These are phyloP conservation scores for Ceryle rudis DNA, from an alignment of 2,797 vertebrate genomes.

Conservation along the genomic window DNA sequence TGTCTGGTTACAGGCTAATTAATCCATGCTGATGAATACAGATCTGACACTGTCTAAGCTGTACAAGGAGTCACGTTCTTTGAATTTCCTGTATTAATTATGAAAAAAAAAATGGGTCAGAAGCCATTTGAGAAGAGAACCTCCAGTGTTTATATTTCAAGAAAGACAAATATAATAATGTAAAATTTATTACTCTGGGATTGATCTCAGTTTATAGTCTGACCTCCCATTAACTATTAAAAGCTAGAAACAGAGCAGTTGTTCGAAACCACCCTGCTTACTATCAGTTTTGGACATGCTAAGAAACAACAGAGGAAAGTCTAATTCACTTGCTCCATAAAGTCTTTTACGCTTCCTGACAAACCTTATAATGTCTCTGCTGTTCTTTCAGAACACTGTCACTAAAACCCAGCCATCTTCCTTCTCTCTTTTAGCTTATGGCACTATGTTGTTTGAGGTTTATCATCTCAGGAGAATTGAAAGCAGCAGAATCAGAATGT, in stretches of 20 bases:
- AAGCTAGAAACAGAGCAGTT: not conserved
- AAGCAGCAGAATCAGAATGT: not conserved
- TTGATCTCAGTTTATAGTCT: slow-evolving; percentile 28
- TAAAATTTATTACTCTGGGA: slow-evolving; percentile 63
- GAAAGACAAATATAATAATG: slow-evolving; percentile 71
- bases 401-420: not conserved
- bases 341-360: slow-evolving; percentile 17
- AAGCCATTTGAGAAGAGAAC: slow-evolving; percentile 64
- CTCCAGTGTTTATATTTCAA: slow-evolving; percentile 66
- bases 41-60: slow-evolving; percentile 39
- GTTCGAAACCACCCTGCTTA: not conserved
- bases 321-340: not conserved
- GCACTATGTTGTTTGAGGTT: not conserved
- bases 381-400: not conserved
- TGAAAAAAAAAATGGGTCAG: slow-evolving; percentile 56
- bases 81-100: slow-evolving; percentile 71
- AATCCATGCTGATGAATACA: slow-evolving; percentile 57
- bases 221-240: slow-evolving; percentile 54
- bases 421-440: not conserved
- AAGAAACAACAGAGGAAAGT: not conserved
- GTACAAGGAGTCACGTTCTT: slow-evolving; percentile 41
- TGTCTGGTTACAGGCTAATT: slow-evolving; percentile 51
- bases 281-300: not conserved
- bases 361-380: not conserved
- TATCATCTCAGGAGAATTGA: not conserved